These are phyloP conservation scores for Rotaria socialis DNA, from an alignment of 2,888 invertebrate species.

Conservation along the genomic window DNA sequence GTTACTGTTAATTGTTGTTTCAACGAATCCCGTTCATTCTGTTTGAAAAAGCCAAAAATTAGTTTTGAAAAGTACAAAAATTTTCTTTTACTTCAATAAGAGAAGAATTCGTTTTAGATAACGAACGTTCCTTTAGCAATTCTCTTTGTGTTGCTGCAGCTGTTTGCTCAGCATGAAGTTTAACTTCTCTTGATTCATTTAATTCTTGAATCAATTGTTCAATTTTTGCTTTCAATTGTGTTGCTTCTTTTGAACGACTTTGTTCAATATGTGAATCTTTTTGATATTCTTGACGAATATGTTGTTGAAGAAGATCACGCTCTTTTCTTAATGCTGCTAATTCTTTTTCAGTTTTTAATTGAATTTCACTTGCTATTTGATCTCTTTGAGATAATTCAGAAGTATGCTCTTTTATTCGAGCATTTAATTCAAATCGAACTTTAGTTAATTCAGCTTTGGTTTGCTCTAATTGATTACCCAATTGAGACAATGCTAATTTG, in stretches of 20 bases:
- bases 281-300: constrained; percentile 42
- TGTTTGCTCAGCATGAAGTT: constrained; percentile 39
- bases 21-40: constrained; percentile 29
- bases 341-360: constrained; percentile 44
- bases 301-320: constrained; percentile 42
- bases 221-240: constrained; percentile 40
- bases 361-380: constrained; percentile 39
- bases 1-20: not conserved
- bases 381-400: constrained; percentile 34
- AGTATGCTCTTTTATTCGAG: constrained; percentile 35
- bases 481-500: constrained; percentile 41
- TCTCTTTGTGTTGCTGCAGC: constrained; percentile 38
- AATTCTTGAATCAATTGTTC: constrained; percentile 40
- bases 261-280: constrained; percentile 38
- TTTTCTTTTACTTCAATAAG: constrained; percentile 34
- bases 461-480: constrained; percentile 43
- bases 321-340: constrained; percentile 43
- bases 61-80: not conserved
- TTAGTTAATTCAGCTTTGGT: constrained; percentile 31
- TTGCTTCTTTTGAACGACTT: constrained; percentile 39
- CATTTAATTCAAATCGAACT: constrained; percentile 35
- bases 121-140: constrained; percentile 39
- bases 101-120: constrained; percentile 37
- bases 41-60: not conserved
- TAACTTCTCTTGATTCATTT: constrained; percentile 40